Percentiles rank a stretch among this genome's conserved stretches.
phyloP scores from a whole-genome alignment of 1,140 invertebrate genomes.

The Phenacoccus solenopsis region DNA sequence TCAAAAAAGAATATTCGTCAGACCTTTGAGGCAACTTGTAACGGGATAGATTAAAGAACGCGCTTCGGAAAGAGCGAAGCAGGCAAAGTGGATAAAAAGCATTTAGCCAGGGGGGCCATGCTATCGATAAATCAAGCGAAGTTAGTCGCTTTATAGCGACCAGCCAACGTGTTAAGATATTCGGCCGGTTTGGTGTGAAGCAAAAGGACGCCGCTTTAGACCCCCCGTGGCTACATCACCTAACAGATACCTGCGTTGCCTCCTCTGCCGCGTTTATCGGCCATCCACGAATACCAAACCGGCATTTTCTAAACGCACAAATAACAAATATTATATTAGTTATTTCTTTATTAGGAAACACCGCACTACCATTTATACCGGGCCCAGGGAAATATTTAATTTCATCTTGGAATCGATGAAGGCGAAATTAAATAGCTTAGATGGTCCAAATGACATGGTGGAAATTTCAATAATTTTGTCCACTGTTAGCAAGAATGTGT shows the following conservation, averaged over 20 bases:
- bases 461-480: too few species aligned
- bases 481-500: too few species aligned
- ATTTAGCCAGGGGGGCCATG: constrained; percentile 9
- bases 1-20: neutral
- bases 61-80: neutral
- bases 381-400: too few species aligned
- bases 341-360: neutral
- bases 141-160: neutral
- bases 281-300: neutral
- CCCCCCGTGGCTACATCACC: constrained; percentile 14
- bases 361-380: neutral
- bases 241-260: neutral
- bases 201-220: constrained; percentile 11
- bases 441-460: too few species aligned
- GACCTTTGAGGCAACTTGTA: neutral
- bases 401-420: too few species aligned
- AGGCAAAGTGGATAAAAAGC: constrained; percentile 9
- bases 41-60: neutral
- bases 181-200: constrained; percentile 16
- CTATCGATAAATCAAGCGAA: constrained; percentile 14
- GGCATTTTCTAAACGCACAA: neutral
- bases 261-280: neutral
- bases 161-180: constrained; percentile 11
- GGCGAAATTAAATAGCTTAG: too few species aligned
- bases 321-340: constrained; percentile 13